Conservation (phyloP, 2,113 vertebrate genomes). For the Indri indri region DNA sequence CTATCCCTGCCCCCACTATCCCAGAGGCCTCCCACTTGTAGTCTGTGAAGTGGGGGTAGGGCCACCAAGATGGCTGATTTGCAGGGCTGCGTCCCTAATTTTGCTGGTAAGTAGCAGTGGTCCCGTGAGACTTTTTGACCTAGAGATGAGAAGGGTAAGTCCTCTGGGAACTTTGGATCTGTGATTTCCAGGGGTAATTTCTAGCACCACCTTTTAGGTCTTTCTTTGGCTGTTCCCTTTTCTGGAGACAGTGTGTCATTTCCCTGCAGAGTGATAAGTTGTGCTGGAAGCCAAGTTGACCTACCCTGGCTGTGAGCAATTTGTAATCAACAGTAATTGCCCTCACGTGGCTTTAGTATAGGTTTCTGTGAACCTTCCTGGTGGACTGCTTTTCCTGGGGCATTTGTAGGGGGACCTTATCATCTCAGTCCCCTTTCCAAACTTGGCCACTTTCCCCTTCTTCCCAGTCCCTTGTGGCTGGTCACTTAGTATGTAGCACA, state of each 20-base stretch:
- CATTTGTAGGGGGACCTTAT: neutral
- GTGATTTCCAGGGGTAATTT: neutral
- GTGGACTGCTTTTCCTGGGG: neutral
- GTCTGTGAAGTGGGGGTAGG: neutral
- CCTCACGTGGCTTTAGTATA: neutral
- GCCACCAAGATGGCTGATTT: neutral
- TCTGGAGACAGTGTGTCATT: neutral
- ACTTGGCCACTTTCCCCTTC: neutral
- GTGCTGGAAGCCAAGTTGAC: neutral
- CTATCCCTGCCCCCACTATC: neutral
- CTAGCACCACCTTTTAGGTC: neutral
- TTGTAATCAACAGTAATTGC: neutral
- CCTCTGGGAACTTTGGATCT: neutral
- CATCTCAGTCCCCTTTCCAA: neutral
- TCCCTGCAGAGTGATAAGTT: neutral
- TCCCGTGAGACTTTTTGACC: neutral
- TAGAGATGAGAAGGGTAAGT: neutral
- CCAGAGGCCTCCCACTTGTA: neutral
- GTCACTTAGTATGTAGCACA: neutral
- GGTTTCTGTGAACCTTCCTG: neutral
- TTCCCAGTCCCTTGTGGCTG: neutral
- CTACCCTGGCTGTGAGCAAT: neutral
- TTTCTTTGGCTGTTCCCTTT: neutral
- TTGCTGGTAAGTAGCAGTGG: neutral
- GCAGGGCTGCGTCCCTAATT: neutral